Evolutionary conservation across 2,888 invertebrate genomes (phyloP), one percentile per base, ranked within the genome.

Genomic region (Beris chalybata): DNA sequence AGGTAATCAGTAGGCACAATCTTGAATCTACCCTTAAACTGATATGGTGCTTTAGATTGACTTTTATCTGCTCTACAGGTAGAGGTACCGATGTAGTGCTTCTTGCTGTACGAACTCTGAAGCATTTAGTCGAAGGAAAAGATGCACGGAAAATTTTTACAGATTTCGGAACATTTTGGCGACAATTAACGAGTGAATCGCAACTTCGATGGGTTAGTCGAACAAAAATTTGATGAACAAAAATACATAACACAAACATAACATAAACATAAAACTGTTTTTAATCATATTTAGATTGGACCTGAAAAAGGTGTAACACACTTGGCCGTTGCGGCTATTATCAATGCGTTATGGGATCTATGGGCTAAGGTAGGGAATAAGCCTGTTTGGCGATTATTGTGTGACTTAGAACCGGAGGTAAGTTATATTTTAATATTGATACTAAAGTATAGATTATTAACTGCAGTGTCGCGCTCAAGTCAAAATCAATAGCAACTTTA

Each of bases 311-410:
- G 95, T 9, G 95, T 91, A 0, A 88, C 87, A 11, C 95, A 95
- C 81, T 82, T 96, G 72, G 95, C 95, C 0, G 88, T 89, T 3
- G 94, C 93, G 0, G 95, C 93, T 7, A 86, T 95, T 63, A 81
- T 94, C n/a, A 96, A 95, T 79, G 90, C 93, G 1, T 78, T 95
- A 3, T 96, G 95, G 95, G 96, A 96, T 78, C 81, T 95, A 63
- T 95, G 95, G 95, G 94, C 89, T 0, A 87, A 91, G 73, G 81
- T 91, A 7, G 89, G 92, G 77, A 84, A 86, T 44, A 94, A 95
- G 78, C 94, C 96, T 0, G 78, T 96, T 0, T 96, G 95, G 95
- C 89, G 89, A 75, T 82, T 95, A 0, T 80, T 96, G 3, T 85
- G 85, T 0, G 95, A 95, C 74, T 85, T 95, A 85, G 86, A 88